These are phyloP conservation scores for Gnatocerus cornutus DNA, from an alignment of 2,888 invertebrate genomes.

Conservation along the genomic window DNA sequence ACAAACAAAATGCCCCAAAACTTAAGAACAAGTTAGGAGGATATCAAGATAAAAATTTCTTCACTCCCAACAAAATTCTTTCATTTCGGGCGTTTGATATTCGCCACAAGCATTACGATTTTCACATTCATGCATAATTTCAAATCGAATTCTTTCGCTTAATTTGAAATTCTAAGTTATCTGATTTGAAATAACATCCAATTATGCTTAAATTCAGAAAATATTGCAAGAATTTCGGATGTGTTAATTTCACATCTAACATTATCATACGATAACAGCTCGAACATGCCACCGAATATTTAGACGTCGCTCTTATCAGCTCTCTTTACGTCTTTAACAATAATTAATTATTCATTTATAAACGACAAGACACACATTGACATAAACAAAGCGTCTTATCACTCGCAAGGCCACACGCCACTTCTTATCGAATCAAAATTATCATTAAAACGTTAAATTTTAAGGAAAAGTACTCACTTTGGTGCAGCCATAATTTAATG, in stretches of 20 bases:
- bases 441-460: neutral
- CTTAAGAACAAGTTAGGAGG: no score
- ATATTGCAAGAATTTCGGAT: neutral
- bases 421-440: neutral
- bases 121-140: neutral
- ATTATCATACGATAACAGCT: constrained; percentile 14
- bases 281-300: constrained; percentile 29
- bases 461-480: neutral
- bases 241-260: neutral
- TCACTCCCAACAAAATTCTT: neutral
- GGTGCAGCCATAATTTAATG: neutral
- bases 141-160: neutral
- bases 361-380: constrained; percentile 1
- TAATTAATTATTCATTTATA: constrained; percentile 17
- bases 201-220: neutral
- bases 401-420: constrained; percentile 17
- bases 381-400: constrained; percentile 18
- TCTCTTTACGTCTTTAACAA: constrained; percentile 9
- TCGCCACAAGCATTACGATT: neutral
- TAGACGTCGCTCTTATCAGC: constrained; percentile 29
- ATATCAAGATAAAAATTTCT: neutral
- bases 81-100: neutral
- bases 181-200: neutral
- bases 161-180: constrained; percentile 8
- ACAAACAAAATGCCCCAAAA: no score